Base-by-base conservation (phyloP, 2,797 vertebrate species). In the Denticeps clupeoides region DNA sequence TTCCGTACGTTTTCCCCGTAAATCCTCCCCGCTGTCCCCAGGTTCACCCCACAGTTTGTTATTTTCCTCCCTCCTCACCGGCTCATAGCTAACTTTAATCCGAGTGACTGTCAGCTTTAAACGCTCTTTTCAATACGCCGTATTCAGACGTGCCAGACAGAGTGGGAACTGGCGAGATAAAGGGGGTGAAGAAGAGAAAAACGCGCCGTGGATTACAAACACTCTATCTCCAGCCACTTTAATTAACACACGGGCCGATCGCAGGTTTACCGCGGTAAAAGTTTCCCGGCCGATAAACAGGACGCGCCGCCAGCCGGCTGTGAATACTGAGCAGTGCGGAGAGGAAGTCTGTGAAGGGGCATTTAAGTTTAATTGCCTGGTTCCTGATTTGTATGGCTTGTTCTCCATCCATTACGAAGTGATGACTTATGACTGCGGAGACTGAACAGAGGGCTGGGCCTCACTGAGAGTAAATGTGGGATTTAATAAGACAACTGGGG, bases 81-180 rank as follows among this genome's bases (percentile, higher is more conserved):
- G 60, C 55, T 35, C 70, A 66, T 77, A 60, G 68, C 74, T 79
- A 72, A 69, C 67, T 74, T 70, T 82, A 82, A 83, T 84, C 80
- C 77, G 69, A 71, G 71, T 61, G 63, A 81, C 78, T 78, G 79
- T 79, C 77, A 77, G 74, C 79, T 80, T 77, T 78, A 74, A 80
- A 81, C 68, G 67, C 60, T 73, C 41, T 71, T 75, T 79, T 79
- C 75, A 77, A 62, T 55, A 52, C 54, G 62, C 68, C 65, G 65
- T 66, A 63, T 65, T 77, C 67, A 68, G 62, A 70, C 61, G 72
- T 74, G 74, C 69, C 67, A 69, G 53, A 67, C 72, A 43, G 53
- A 53, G 40, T 43, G 23, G 56, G 45, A 60, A 47, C 47, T 28
- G 32, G 37, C 49, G 59, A 77, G 74, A 80, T 81, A 79, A 76